phyloP scores from a whole-genome alignment of 2,888 invertebrate genomes.

The Itoplectis maculator region DNA sequence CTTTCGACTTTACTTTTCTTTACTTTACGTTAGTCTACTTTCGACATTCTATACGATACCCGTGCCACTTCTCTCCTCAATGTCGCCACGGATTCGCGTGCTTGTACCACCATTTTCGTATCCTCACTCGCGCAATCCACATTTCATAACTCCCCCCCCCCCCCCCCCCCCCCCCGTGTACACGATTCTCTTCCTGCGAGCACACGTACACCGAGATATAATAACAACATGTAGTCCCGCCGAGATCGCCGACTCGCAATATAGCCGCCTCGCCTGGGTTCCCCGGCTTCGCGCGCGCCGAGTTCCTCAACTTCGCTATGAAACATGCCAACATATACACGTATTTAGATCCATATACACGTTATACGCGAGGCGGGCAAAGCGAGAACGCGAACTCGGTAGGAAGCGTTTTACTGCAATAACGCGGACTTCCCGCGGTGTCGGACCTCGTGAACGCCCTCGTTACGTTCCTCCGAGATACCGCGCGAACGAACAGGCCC shows the following conservation, averaged over 20 bases:
- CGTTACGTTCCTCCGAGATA: conserved; percentile 68
- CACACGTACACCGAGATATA: background rate
- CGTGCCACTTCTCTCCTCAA: background rate
- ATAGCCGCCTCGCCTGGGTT: conserved; percentile 26
- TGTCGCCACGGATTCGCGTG: background rate
- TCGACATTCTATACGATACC: background rate
- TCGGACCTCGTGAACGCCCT: conserved; percentile 69
- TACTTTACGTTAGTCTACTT: too few relatives aligned
- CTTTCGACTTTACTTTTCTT: background rate
- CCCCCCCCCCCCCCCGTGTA: too few relatives aligned
- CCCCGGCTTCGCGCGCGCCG: conserved; percentile 24
- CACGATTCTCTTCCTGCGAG: background rate
- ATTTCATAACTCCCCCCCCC: conserved; percentile 6
- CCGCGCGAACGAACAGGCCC: conserved; percentile 52
- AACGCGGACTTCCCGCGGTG: conserved; percentile 72
- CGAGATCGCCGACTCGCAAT: conserved; percentile 32
- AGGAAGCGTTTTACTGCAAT: conserved; percentile 75
- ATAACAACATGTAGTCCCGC: conserved; percentile 6
- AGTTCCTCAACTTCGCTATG: conserved; percentile 22
- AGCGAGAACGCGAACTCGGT: conserved; percentile 67
- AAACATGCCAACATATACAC: conserved; percentile 27
- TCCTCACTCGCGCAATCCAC: background rate
- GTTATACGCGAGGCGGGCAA: conserved; percentile 19
- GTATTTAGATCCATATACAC: conserved; percentile 27
- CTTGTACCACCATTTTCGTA: background rate